Base-by-base conservation (phyloP, 37 sponge, comb jelly and placozoan species). In the Eunapius fragilis region DNA sequence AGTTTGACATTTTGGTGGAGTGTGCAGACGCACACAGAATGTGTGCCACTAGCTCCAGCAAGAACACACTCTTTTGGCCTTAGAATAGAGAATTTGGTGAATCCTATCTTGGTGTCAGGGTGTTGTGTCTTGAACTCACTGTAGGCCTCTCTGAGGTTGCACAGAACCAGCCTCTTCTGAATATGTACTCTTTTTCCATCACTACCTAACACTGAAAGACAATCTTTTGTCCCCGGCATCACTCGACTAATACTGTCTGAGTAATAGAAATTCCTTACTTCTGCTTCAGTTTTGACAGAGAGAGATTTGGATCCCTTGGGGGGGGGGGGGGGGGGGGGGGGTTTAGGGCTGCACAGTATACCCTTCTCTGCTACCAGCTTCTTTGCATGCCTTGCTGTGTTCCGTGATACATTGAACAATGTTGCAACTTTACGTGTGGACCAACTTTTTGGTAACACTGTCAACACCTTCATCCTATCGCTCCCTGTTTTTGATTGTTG, bases 21-120 rank as follows among this genome's bases (percentile, higher is more conserved):
- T 36, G 78, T 76, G 37, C 86, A 85, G 6, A 85, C 86, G 78
- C 86, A 85, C 23, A 85, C 86, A 85, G 86, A 28, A 72, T 85
- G 86, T 26, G 86, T 85, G 67, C 79, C 86, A 76, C 77, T 75
- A 77, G 86, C 76, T 26, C 77, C 86, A 35, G 86, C 77, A 23
- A 85, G 36, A 33, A 85, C 34, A 37, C 86, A 85, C 68, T 76
- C 31, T 38, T 85, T 76, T 77, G 86, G 86, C 24, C 86, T 67
- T 30, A 85, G 77, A 32, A 25, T 68, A 67, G 77, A 49, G 41
- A 85, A 85, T 31, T 85, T 85, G 30, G 84, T 74, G 84, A 84
- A 84, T 27, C 75, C 76, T 31, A 85, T 85, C 67, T 77, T 81
- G 31, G 32, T 71, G 26, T 33, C 14, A 19, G 82, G 82, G 70